Base-by-base conservation (phyloP, 2,113 vertebrate species). In the Brachionichthys hirsutus region DNA sequence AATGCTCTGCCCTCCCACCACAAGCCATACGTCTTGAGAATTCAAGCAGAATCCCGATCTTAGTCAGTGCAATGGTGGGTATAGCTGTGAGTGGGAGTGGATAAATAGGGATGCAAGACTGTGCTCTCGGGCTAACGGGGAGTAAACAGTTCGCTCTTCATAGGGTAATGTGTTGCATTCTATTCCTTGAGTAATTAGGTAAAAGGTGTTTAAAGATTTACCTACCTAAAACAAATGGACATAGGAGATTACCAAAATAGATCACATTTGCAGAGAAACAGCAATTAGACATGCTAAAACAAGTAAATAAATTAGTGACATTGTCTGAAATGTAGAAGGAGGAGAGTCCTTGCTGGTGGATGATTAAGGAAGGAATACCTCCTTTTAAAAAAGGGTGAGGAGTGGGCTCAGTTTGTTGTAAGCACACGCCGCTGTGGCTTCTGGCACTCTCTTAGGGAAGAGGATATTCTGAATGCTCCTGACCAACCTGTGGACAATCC, bases 401-500 rank as follows among this genome's bases (percentile, higher is more conserved):
- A 49, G 22, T 34, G 57, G 68, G 17, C 72, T 70, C 55, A 12
- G 65, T 65, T 57, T 62, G 14, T 52, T 13, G 34, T 47, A 73
- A 73, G 66, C 77, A 42, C 50, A 22, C 73, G 82, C 67, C 75
- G 70, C 20, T 52, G 16, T 49, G 63, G 74, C 79, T 75, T 73
- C 68, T 75, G 73, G 67, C 67, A 55, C 46, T 65, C 56, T 77
- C 77, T 61, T 61, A 54, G 73, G 59, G 57, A 73, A 65, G 46
- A 16, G 44, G 51, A 75, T 71, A 54, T 60, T 54, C 63, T 70
- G 66, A 75, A 80, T 82, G 63, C 73, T 82, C 65, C 73, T 73
- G 77, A 68, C 67, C 69, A 85, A 70, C 77, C 73, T 81, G 74
- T 80, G 68, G 74, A 92, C 85, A 86, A 77, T 59, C 45, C 73